phyloP scores from a whole-genome alignment of 1,140 invertebrate genomes.

The Drosophila jambulina region DNA sequence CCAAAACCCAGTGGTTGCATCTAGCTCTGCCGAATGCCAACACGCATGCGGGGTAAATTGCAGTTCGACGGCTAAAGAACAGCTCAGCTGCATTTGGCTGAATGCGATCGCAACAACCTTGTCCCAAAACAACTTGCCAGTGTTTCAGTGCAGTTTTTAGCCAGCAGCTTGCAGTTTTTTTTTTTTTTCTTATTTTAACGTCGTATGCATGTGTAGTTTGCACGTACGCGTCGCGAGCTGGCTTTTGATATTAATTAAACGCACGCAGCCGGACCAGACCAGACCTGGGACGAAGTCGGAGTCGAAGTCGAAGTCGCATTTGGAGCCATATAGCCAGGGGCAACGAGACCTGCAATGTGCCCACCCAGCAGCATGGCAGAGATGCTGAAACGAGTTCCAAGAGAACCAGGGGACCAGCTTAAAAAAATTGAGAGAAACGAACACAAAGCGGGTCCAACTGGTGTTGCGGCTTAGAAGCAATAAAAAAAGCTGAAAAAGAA shows the following conservation, averaged over 20 bases:
- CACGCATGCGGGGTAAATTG: constrained; percentile 44
- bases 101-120: constrained; percentile 77
- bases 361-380: constrained; percentile 54
- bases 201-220: constrained; percentile 34
- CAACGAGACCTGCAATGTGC: constrained; percentile 61
- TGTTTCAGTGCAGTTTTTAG: constrained; percentile 37
- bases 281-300: constrained; percentile 22
- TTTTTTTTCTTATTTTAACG: constrained; percentile 12
- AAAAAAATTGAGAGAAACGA: constrained; percentile 25
- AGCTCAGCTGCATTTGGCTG: constrained; percentile 41
- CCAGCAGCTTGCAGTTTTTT: constrained; percentile 12
- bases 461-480: constrained; percentile 16
- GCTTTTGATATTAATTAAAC: constrained; percentile 78
- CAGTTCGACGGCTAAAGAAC: constrained; percentile 28
- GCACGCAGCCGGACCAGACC: constrained; percentile 56
- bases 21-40: constrained; percentile 44
- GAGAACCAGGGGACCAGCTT: constrained; percentile 42
- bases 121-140: constrained; percentile 79
- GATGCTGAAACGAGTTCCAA: constrained; percentile 64
- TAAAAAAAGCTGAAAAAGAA: constrained; percentile 4
- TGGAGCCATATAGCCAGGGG: constrained; percentile 27
- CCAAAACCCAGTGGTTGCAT: constrained; percentile 33
- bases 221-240: constrained; percentile 61
- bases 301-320: constrained; percentile 26
- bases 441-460: constrained; percentile 13